Percentiles rank a stretch among this genome's conserved stretches.
Evolutionary conservation across 2,797 vertebrate species (phyloP).

Genomic region (Sparidentex hasta): DNA sequence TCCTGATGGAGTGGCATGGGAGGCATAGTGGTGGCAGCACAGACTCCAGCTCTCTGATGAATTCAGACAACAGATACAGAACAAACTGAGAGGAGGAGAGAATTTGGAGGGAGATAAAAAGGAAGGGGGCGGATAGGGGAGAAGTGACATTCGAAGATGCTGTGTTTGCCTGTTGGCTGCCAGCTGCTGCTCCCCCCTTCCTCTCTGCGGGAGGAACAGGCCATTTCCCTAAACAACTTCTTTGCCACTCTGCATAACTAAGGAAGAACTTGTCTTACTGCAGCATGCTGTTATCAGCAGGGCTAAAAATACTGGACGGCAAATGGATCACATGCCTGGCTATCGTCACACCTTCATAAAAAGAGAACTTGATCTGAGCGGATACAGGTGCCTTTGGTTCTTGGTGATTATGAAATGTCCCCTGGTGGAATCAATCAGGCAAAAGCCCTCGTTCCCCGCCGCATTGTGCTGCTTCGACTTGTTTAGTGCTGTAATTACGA

Average conservation of each 20-base stretch:
- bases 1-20: constrained; percentile 59
- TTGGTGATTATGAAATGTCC: constrained; percentile 62
- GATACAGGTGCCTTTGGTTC: constrained; percentile 62
- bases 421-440: constrained; percentile 67
- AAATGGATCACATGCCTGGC: constrained; percentile 63
- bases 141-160: constrained; percentile 64
- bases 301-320: constrained; percentile 75
- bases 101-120: constrained; percentile 24
- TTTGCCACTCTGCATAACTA: constrained; percentile 66
- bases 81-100: constrained; percentile 55
- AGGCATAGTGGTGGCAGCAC: constrained; percentile 44
- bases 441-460: constrained; percentile 51
- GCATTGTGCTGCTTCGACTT: constrained; percentile 55
- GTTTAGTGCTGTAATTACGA: constrained; percentile 59
- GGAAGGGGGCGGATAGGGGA: constrained; percentile 2
- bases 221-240: constrained; percentile 62
- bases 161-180: constrained; percentile 66
- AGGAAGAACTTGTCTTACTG: constrained; percentile 61
- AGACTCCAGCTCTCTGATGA: constrained; percentile 55
- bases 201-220: constrained; percentile 62
- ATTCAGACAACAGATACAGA: constrained; percentile 67
- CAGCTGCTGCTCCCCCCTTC: constrained; percentile 73
- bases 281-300: constrained; percentile 68
- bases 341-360: constrained; percentile 44
- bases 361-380: constrained; percentile 36